Conservation (phyloP, 2,888 invertebrate genomes). For the Lysandra bellargus region DNA sequence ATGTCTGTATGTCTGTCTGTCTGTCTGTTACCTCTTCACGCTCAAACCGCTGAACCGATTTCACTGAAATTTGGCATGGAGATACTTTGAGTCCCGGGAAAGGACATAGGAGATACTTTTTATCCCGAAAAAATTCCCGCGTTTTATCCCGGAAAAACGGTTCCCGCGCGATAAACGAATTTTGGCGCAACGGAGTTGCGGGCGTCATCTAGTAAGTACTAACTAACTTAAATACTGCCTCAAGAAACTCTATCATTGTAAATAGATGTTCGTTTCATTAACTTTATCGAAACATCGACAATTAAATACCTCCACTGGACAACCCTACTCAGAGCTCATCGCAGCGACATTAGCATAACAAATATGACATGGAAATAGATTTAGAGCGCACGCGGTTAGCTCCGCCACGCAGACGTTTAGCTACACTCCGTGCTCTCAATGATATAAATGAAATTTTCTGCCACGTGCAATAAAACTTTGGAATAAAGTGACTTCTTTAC, state of each 20-base stretch:
- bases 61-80: too few species aligned
- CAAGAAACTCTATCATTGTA: neutral
- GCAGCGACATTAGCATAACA: slow-evolving; percentile 63
- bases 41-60: too few species aligned
- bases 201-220: too few species aligned
- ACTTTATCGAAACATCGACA: slow-evolving; percentile 37
- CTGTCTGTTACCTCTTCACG: too few species aligned
- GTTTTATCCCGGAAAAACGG: too few species aligned
- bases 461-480: neutral
- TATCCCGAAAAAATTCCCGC: too few species aligned
- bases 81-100: too few species aligned
- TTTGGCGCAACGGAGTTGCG: too few species aligned
- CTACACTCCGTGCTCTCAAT: neutral
- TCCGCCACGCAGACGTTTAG: slow-evolving; percentile 1
- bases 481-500: neutral
- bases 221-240: neutral
- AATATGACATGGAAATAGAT: slow-evolving; percentile 68
- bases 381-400: slow-evolving; percentile 60
- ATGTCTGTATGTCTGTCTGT: too few species aligned
- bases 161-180: too few species aligned
- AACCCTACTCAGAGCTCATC: slow-evolving; percentile 33
- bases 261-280: neutral
- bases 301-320: slow-evolving; percentile 36
- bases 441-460: neutral
- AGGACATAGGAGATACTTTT: too few species aligned